Percentiles rank a stretch among this genome's conserved stretches.
Evolutionary conservation across 2,797 vertebrate species (phyloP).

Genomic region (Poliocrania exsul): DNA sequence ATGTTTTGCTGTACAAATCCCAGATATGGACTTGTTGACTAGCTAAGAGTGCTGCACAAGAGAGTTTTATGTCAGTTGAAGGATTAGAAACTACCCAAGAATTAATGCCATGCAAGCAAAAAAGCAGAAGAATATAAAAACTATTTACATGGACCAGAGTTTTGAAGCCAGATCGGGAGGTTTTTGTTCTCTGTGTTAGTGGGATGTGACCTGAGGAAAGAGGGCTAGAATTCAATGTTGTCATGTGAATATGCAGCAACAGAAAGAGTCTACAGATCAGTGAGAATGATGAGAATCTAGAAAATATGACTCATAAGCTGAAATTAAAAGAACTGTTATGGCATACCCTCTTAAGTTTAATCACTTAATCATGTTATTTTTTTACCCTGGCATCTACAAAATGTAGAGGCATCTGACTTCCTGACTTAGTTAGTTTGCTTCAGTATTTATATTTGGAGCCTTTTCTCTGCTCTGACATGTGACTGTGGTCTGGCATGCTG

Average conservation of each 20-base stretch:
- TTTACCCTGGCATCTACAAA: background rate
- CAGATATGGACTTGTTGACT: background rate
- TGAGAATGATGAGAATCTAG: background rate
- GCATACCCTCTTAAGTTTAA: background rate
- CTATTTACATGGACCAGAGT: background rate
- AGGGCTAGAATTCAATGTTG: background rate
- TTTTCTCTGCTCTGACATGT: background rate
- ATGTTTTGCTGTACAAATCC: background rate
- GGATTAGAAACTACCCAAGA: background rate
- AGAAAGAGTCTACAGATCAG: background rate
- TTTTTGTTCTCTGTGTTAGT: background rate
- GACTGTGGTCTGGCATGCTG: background rate
- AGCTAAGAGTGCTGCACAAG: background rate
- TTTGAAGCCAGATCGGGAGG: background rate
- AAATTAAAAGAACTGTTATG: background rate
- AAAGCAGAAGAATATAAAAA: background rate
- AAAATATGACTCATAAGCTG: background rate
- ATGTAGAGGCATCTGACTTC: background rate
- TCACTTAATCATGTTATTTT: background rate
- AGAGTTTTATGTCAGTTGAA: background rate
- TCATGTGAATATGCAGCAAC: background rate
- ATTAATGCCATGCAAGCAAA: background rate
- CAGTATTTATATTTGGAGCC: background rate
- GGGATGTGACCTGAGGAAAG: background rate
- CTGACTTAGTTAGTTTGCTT: background rate